Evolutionary conservation across 2,888 invertebrate species (phyloP).

Genomic region (Cynaeus angustus): DNA sequence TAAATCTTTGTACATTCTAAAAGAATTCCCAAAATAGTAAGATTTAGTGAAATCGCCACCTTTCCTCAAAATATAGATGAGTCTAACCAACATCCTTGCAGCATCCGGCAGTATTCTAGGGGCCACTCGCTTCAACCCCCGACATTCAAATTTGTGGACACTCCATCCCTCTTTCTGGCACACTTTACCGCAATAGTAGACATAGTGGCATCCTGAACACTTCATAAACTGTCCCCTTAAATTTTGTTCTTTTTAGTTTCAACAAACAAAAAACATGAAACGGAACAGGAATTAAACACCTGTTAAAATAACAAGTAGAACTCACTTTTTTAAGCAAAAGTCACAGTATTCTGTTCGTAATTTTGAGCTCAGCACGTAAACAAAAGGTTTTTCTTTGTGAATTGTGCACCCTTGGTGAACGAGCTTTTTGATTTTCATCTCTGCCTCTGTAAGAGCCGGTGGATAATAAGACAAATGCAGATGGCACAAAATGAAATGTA

Average conservation of each 20-base stretch:
- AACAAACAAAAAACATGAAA: no score
- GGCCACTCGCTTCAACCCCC: constrained; percentile 80
- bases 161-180: constrained; percentile 91
- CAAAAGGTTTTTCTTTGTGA: constrained; percentile 84
- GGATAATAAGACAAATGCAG: background rate
- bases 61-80: constrained; percentile 81
- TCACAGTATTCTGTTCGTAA: constrained; percentile 83
- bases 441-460: constrained; percentile 11
- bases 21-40: constrained; percentile 81
- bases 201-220: constrained; percentile 89
- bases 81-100: constrained; percentile 84
- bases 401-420: constrained; percentile 80
- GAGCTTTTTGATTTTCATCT: constrained; percentile 71
- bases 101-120: constrained; percentile 88
- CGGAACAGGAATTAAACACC: background rate
- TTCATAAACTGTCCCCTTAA: constrained; percentile 82
- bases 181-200: constrained; percentile 85
- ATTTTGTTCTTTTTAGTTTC: constrained; percentile 53
- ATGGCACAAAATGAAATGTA: constrained; percentile 10
- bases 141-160: constrained; percentile 89
- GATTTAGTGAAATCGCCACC: constrained; percentile 81
- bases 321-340: constrained; percentile 83
- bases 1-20: constrained; percentile 87
- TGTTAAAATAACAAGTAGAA: constrained; percentile 44
- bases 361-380: constrained; percentile 81